These are phyloP conservation scores for Lasius platythorax DNA, from an alignment of 2,888 invertebrate species.

Conservation along the genomic window DNA sequence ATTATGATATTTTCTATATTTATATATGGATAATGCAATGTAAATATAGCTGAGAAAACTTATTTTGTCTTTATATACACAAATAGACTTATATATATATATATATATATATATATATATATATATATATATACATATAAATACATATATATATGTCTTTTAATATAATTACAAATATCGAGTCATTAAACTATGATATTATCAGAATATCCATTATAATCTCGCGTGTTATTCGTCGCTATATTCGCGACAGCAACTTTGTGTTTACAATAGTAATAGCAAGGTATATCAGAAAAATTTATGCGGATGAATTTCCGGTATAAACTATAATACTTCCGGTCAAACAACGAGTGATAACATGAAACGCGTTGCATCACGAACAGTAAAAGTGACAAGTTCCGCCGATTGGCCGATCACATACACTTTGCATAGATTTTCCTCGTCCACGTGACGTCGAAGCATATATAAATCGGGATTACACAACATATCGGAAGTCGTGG, in stretches of 20 bases:
- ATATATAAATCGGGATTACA: constrained; percentile 37
- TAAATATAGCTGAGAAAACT: neutral
- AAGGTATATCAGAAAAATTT: constrained; percentile 36
- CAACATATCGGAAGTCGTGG: constrained; percentile 45
- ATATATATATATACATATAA: neutral
- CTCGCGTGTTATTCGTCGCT: neutral
- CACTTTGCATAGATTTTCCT: constrained; percentile 33
- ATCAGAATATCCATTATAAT: constrained; percentile 25
- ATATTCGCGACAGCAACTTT: neutral
- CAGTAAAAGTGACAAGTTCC: constrained; percentile 57
- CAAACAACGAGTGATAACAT: constrained; percentile 42
- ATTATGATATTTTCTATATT: neutral
- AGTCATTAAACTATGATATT: neutral
- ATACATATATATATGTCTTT: neutral
- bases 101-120: neutral
- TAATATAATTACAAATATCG: constrained; percentile 3
- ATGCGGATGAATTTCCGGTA: constrained; percentile 42
- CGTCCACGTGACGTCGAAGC: constrained; percentile 8
- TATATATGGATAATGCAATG: neutral
- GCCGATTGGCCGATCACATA: constrained; percentile 47
- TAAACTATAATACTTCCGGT: constrained; percentile 49
- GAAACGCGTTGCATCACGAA: constrained; percentile 48
- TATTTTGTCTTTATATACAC: neutral
- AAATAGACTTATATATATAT: neutral
- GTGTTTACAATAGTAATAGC: constrained; percentile 30